Percentiles rank a stretch among this genome's conserved stretches.
These are phyloP conservation scores for Metopia argyrocephala DNA, from an alignment of 2,888 invertebrate species.

Conservation along the genomic window DNA sequence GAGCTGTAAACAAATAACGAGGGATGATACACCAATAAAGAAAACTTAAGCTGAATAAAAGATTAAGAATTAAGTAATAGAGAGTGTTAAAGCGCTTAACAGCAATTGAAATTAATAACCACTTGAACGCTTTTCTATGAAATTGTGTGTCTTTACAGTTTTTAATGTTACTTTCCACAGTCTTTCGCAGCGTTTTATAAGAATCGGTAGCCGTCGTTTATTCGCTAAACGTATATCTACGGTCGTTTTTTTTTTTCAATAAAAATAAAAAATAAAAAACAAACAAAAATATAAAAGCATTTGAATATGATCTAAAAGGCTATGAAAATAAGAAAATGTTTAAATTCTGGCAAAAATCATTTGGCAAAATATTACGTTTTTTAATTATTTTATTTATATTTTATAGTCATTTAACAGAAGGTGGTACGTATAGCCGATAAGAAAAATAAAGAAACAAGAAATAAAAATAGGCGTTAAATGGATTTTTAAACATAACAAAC, in stretches of 20 bases:
- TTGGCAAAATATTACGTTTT: slow-evolving; percentile 42
- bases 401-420: slow-evolving; percentile 47
- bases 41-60: neutral
- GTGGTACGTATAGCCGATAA: slow-evolving; percentile 41
- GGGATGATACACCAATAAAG: neutral
- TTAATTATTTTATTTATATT: slow-evolving; percentile 39
- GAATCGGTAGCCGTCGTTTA: slow-evolving; percentile 34
- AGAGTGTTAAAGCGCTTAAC: neutral
- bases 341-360: slow-evolving; percentile 21
- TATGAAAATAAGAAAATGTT: slow-evolving; percentile 58
- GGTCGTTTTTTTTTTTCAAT: no score
- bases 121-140: neutral
- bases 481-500: no score
- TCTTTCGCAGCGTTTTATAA: neutral
- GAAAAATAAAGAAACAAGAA: neutral
- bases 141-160: neutral
- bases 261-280: no score
- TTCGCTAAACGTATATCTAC: neutral
- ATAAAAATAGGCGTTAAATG: no score
- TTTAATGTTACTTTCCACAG: neutral
- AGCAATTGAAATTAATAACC: neutral
- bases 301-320: slow-evolving; percentile 26
- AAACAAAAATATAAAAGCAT: slow-evolving; percentile 12
- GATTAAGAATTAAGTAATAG: neutral
- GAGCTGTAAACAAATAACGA: slow-evolving; percentile 20